Percentiles rank a stretch among this genome's conserved stretches.
These are phyloP conservation scores for Cnemophilus loriae DNA, from an alignment of 2,113 vertebrate genomes.

Conservation along the genomic window DNA sequence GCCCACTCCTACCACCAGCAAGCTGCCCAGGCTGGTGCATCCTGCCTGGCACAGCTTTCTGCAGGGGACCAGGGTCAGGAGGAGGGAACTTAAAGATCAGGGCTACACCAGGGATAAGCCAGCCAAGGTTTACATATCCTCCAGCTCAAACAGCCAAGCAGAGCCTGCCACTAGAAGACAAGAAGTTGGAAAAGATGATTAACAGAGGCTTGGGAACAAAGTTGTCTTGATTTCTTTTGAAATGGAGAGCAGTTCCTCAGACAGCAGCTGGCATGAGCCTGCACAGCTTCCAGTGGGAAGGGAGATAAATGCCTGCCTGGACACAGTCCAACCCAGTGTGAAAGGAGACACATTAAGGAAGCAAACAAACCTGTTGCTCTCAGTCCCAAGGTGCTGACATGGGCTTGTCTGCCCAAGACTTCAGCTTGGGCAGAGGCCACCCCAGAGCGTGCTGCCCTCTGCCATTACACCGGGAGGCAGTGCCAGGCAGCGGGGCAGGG, in stretches of 20 bases:
- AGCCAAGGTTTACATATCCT: not conserved
- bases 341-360: not conserved
- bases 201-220: constrained; percentile 12
- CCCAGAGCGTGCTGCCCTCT: not conserved
- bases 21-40: not conserved
- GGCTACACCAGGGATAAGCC: not conserved
- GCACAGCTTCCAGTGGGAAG: constrained; percentile 8
- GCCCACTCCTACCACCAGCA: not conserved
- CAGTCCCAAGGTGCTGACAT: not conserved
- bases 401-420: not conserved
- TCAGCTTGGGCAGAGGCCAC: not conserved
- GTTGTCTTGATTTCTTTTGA: constrained; percentile 4
- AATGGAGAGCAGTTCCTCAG: constrained; percentile 32
- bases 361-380: not conserved
- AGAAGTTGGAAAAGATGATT: not conserved
- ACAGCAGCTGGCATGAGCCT: not conserved
- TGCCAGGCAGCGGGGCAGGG: not conserved
- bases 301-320: constrained; percentile 21
- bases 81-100: not conserved
- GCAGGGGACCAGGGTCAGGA: not conserved
- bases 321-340: not conserved
- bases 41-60: not conserved
- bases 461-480: not conserved
- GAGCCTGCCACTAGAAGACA: not conserved
- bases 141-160: not conserved